phyloP scores from a whole-genome alignment of 2,888 invertebrate genomes.

The Eristalinus sepulchralis region DNA sequence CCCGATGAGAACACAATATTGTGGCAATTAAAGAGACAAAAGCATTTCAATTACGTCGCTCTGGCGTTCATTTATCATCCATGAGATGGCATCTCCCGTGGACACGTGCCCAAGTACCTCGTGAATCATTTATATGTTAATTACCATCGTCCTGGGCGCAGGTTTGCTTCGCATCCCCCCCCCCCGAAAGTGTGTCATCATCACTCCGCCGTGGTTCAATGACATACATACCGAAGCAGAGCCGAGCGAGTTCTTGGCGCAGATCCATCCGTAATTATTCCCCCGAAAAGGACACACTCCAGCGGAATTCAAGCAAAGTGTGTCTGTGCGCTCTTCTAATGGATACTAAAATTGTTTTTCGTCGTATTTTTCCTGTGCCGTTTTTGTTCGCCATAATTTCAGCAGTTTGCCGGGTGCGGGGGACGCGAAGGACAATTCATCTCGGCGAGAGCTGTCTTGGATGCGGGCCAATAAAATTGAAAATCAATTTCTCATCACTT shows the following conservation, averaged over 20 bases:
- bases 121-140: constrained; percentile 63
- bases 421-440: constrained; percentile 1
- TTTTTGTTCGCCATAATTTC: constrained; percentile 11
- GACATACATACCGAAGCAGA: constrained; percentile 42
- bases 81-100: constrained; percentile 1
- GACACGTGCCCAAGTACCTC: constrained; percentile 4
- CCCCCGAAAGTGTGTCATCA: constrained; percentile 58
- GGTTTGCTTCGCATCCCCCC: constrained; percentile 7
- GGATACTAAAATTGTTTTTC: constrained; percentile 36
- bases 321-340: constrained; percentile 41
- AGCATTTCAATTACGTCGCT: constrained; percentile 43
- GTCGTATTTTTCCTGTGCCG: background rate
- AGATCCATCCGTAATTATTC: constrained; percentile 58
- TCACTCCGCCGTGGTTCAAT: constrained; percentile 55
- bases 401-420: constrained; percentile 5
- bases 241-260: constrained; percentile 48
- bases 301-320: background rate
- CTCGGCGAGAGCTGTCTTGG: constrained; percentile 18
- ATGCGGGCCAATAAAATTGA: constrained; percentile 65
- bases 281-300: background rate
- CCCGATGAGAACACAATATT: background rate
- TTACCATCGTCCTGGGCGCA: constrained; percentile 51
- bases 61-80: constrained; percentile 51
- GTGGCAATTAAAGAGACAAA: constrained; percentile 18
- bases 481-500: constrained; percentile 64